Percentiles rank a stretch among this genome's conserved stretches.
These are phyloP conservation scores for Puffinus mauretanicus DNA, from an alignment of 2,113 vertebrate genomes.

Conservation along the genomic window DNA sequence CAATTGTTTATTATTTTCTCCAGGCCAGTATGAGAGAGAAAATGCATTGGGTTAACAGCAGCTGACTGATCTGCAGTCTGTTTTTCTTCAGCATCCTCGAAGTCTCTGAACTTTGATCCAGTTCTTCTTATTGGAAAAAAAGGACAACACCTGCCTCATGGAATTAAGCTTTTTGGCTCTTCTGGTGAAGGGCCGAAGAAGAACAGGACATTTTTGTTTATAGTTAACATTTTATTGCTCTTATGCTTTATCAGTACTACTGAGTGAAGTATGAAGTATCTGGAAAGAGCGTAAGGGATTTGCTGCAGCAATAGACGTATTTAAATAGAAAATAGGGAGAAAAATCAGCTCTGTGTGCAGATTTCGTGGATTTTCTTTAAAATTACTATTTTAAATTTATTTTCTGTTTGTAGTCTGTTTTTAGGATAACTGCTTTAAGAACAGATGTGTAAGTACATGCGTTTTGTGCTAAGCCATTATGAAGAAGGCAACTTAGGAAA, in stretches of 20 bases:
- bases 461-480: background rate
- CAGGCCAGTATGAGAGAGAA: background rate
- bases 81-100: background rate
- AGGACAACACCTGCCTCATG: background rate
- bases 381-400: background rate
- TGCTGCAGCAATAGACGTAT: background rate
- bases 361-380: background rate
- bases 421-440: background rate
- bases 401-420: background rate
- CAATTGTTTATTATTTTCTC: conserved; percentile 50
- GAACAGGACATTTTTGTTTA: background rate
- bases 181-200: background rate
- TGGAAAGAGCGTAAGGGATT: background rate
- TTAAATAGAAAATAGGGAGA: background rate
- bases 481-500: background rate
- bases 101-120: background rate
- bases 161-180: background rate
- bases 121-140: background rate
- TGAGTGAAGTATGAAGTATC: background rate
- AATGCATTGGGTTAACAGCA: background rate
- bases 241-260: background rate
- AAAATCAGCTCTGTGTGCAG: background rate
- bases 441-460: background rate
- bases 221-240: background rate
- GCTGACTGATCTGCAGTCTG: background rate